Base-by-base conservation (phyloP, 2,888 invertebrate genomes). In the Neoaliturus tenellus region DNA sequence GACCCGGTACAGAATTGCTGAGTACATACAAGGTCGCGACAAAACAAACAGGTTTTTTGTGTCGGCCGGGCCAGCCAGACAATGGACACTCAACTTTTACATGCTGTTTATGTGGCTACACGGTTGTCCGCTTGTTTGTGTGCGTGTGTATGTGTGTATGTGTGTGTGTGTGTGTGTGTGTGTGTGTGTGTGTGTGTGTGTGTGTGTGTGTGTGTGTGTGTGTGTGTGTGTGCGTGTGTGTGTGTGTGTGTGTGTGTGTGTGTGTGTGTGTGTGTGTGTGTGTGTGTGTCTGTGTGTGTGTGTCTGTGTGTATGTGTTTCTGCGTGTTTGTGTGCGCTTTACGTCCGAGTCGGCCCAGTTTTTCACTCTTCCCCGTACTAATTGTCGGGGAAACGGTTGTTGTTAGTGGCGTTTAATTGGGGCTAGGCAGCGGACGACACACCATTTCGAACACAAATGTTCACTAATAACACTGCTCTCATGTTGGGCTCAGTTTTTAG, bases 51-150 rank as follows among this genome's bases (percentile, higher is more conserved):
- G 62, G 62, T 62, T 62, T 62, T 62, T 62, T 25, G 20, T 20
- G 6, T 6, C 31, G 28, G 62, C 28, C 62, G 62, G 62, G 62
- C 62, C 62, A 62, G 62, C 28, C 62, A 62, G 62, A 62, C 62
- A 62, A 62, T 62, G 62, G 62, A 62, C 62, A 62, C 62, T 62
- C 62, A 62, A 62, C 62, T 62, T 62, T 62, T 62, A 62, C 62
- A 62, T 62, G 62, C 62, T 62, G 62, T 62, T 62, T 62, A 62
- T 62, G 62, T 62, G 62, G 62, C 62, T 31, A 28, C 62, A 62
- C 62, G 55, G 31, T 20, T 5, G 58, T 25, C 23, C 14, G n/a
- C n/a, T n/a, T n/a, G n/a, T n/a, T n/a, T n/a, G n/a, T n/a, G n/a
- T n/a, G n/a, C 58, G 25, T 31, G 62, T 8, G 62, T 5, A 12